phyloP scores from a whole-genome alignment of 2,113 vertebrate species.

The Rhizomys pruinosus region DNA sequence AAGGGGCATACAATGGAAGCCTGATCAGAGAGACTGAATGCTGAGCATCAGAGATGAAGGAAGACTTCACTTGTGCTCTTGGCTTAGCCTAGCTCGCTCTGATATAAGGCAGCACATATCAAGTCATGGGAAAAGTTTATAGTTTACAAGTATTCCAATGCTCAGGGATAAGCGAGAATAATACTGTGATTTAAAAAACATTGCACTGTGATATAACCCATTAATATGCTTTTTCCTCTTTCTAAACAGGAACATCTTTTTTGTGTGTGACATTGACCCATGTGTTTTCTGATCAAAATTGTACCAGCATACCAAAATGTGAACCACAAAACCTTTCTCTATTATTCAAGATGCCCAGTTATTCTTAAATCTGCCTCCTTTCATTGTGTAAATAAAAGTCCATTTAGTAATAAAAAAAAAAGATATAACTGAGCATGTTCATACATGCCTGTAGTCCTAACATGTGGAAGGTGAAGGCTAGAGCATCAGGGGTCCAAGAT shows the following conservation, averaged over 20 bases:
- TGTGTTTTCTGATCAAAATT: slow-evolving; percentile 35
- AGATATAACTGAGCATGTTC: not conserved
- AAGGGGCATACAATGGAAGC: not conserved
- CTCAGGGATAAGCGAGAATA: slow-evolving; percentile 66
- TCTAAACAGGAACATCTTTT: slow-evolving; percentile 20
- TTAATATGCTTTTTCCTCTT: slow-evolving; percentile 26
- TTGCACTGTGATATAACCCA: slow-evolving; percentile 44
- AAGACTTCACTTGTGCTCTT: slow-evolving; percentile 9
- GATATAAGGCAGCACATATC: not conserved
- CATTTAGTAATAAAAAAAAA: not conserved
- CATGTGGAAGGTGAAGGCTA: no score
- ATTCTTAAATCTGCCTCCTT: slow-evolving; percentile 20
- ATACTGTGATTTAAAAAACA: slow-evolving; percentile 44
- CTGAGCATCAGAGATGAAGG: not conserved
- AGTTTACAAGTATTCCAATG: slow-evolving; percentile 58
- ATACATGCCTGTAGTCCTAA: not conserved
- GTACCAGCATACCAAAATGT: not conserved
- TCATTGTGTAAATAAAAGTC: slow-evolving; percentile 1
- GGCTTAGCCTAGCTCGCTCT: not conserved
- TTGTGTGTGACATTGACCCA: not conserved
- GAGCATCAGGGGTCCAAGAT: not conserved
- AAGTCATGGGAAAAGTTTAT: slow-evolving; percentile 24
- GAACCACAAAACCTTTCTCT: slow-evolving; percentile 7
- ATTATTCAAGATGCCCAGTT: not conserved
- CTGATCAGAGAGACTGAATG: not conserved